Conservation (phyloP, 1,140 invertebrate genomes). For the Magallana angulata region DNA sequence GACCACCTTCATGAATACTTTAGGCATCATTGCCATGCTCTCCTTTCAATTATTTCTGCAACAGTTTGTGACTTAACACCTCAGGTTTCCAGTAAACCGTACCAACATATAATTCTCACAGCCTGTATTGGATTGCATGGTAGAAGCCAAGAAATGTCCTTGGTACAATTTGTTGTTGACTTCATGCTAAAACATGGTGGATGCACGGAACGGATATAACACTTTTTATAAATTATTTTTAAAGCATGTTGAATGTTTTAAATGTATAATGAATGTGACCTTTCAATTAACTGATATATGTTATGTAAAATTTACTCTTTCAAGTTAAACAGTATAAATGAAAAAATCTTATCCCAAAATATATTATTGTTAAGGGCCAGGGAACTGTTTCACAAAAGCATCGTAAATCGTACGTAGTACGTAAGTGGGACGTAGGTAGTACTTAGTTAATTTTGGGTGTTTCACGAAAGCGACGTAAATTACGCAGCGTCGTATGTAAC, state of each 20-base stretch:
- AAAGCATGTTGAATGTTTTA: background rate
- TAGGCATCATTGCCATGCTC: background rate
- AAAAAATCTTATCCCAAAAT: no score
- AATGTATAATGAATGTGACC: constrained; percentile 1
- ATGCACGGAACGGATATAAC: background rate
- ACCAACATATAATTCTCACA: background rate
- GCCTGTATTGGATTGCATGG: constrained; percentile 34
- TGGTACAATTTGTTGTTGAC: constrained; percentile 4
- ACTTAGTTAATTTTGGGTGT: no score
- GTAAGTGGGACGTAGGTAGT: no score
- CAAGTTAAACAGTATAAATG: no score
- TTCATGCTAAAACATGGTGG: constrained; percentile 34
- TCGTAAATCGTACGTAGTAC: no score
- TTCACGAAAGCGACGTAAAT: no score
- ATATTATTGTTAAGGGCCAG: no score
- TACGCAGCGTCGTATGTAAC: no score
- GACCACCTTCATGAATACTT: constrained; percentile 22
- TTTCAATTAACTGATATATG: background rate
- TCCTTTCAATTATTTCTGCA: constrained; percentile 1
- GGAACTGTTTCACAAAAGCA: no score
- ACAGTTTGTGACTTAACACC: background rate
- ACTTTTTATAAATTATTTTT: background rate
- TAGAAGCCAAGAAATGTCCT: constrained; percentile 38
- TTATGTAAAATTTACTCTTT: no score
- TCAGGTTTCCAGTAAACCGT: background rate